These are phyloP conservation scores for Agrochola macilenta DNA, from an alignment of 2,888 invertebrate genomes.

Conservation along the genomic window DNA sequence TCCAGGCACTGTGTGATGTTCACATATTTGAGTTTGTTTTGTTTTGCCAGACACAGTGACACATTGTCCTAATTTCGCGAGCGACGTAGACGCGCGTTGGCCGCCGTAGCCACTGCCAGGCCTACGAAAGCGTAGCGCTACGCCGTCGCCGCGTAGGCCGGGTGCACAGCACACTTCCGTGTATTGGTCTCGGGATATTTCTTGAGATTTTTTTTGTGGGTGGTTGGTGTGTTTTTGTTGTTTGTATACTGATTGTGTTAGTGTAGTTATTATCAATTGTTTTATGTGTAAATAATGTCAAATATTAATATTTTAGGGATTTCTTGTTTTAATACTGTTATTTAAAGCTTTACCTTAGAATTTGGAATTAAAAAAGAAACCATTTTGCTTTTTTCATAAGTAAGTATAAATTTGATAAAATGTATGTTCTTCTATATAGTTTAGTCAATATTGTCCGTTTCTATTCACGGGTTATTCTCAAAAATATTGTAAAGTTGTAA, in stretches of 20 bases:
- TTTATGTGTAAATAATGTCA: not conserved
- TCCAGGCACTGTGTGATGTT: slow-evolving; percentile 67
- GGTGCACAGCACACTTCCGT: slow-evolving; percentile 79
- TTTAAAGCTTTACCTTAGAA: no score
- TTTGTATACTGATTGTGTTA: not conserved
- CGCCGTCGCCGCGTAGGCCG: slow-evolving; percentile 77
- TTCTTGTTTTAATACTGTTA: not conserved
- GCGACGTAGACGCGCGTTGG: slow-evolving; percentile 80
- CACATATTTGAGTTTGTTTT: slow-evolving; percentile 75
- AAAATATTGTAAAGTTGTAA: not conserved
- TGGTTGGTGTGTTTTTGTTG: not conserved
- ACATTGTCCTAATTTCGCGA: slow-evolving; percentile 82
- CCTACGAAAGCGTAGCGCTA: slow-evolving; percentile 87
- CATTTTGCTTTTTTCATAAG: no score
- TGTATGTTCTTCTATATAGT: not conserved
- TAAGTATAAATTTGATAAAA: no score
- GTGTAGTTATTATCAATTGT: not conserved
- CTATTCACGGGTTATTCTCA: no score
- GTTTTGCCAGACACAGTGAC: slow-evolving; percentile 79
- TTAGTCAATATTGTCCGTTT: accelerated
- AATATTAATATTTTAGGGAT: no score
- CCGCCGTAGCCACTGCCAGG: slow-evolving; percentile 86
- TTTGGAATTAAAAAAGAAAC: no score
- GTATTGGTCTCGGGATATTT: slow-evolving; percentile 76
- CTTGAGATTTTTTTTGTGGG: slow-evolving; percentile 63